Conservation (phyloP, 1,140 invertebrate genomes). For the Hylyphantes graminicola region DNA sequence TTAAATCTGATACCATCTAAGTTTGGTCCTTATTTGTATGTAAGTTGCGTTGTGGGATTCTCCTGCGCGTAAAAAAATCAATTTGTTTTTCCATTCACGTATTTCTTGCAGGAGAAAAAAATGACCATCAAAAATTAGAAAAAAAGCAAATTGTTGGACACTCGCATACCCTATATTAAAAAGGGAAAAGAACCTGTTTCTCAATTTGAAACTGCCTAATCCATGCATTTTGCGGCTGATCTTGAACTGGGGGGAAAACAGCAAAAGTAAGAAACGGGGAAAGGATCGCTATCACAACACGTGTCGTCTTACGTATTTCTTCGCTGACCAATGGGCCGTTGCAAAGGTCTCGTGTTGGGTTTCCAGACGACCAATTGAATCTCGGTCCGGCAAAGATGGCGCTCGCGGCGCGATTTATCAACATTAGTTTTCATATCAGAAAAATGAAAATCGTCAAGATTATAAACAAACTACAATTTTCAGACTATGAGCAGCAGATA, state of each 20-base stretch:
- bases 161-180: not conserved
- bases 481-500: slow-evolving; percentile 32
- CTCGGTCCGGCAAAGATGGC: slow-evolving; percentile 28
- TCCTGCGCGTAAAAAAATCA: not conserved
- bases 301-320: slow-evolving; percentile 25
- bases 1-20: not conserved
- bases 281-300: slow-evolving; percentile 1
- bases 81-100: not conserved
- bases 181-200: slow-evolving; percentile 27
- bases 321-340: slow-evolving; percentile 18
- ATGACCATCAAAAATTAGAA: not conserved
- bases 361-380: slow-evolving; percentile 29
- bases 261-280: not conserved
- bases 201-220: slow-evolving; percentile 15
- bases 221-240: slow-evolving; percentile 18
- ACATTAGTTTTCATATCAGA: slow-evolving; percentile 34
- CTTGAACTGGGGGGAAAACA: slow-evolving; percentile 31
- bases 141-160: not conserved
- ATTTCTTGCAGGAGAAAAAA: not conserved
- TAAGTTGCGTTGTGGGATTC: not conserved
- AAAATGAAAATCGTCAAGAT: slow-evolving; percentile 33
- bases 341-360: not conserved
- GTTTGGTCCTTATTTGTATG: not conserved
- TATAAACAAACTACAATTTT: slow-evolving; percentile 13
- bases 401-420: slow-evolving; percentile 53